These are phyloP conservation scores for Druceiella hillmani DNA, from an alignment of 2,888 invertebrate genomes.

Conservation along the genomic window DNA sequence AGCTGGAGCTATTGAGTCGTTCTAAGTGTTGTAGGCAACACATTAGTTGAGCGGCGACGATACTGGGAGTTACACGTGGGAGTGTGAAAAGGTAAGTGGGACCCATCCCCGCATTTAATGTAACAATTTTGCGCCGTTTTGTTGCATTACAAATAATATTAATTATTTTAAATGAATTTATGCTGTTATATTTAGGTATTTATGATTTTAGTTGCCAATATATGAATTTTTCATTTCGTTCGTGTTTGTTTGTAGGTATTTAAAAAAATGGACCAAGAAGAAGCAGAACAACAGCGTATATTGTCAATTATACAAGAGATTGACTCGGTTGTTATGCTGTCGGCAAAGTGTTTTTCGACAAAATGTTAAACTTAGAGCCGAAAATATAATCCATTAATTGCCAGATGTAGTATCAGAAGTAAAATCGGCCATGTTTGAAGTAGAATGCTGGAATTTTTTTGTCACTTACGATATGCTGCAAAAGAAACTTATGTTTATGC, in stretches of 20 bases:
- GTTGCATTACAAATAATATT: conserved; percentile 11
- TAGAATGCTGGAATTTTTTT: conserved; percentile 13
- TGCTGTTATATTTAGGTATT: conserved; percentile 11
- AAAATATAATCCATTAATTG: conserved; percentile 16
- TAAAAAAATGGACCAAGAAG: conserved; percentile 11
- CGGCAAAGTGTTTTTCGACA: conserved; percentile 16
- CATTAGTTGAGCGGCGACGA: conserved; percentile 14
- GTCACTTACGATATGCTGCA: conserved; percentile 12
- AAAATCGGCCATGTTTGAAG: conserved; percentile 13
- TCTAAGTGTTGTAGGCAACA: conserved; percentile 15
- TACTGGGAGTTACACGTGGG: conserved; percentile 16
- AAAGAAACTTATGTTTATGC: conserved; percentile 11
- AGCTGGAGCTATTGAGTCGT: conserved; percentile 16
- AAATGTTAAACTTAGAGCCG: conserved; percentile 16
- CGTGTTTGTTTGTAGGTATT: conserved; percentile 14
- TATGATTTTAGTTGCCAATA: conserved; percentile 8
- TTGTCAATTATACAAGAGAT: conserved; percentile 13
- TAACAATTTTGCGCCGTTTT: conserved; percentile 14
- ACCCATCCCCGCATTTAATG: conserved; percentile 15
- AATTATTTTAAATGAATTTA: conserved; percentile 10
- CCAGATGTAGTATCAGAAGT: conserved; percentile 16
- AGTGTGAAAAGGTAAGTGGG: conserved; percentile 14
- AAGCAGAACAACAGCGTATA: conserved; percentile 13
- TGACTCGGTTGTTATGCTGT: conserved; percentile 13
- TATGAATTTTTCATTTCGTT: conserved; percentile 14